These are phyloP conservation scores for Plagodis pulveraria DNA, from an alignment of 2,888 invertebrate species.

Conservation along the genomic window DNA sequence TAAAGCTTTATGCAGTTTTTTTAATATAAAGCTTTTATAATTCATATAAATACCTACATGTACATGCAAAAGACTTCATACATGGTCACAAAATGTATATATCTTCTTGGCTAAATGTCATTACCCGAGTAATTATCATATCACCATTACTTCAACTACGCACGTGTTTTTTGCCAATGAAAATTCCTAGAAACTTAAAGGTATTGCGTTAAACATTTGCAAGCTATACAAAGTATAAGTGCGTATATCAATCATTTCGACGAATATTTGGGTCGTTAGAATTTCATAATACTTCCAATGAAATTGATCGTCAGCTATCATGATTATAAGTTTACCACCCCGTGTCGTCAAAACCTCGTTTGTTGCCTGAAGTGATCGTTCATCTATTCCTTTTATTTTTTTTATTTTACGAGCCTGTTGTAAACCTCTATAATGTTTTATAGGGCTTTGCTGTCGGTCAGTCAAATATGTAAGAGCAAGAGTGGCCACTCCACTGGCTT, in stretches of 20 bases:
- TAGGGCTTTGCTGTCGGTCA: conserved; percentile 35
- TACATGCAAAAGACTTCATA: neutral
- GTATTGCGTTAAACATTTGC: conserved; percentile 45
- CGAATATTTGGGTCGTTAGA: conserved; percentile 15
- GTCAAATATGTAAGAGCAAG: conserved; percentile 44
- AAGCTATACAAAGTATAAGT: conserved; percentile 10
- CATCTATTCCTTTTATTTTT: conserved; percentile 30
- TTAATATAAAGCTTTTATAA: too few relatives aligned
- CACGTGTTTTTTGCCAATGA: conserved; percentile 56
- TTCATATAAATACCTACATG: neutral
- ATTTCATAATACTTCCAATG: conserved; percentile 2
- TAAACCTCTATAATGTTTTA: conserved; percentile 31
- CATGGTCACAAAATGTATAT: neutral
- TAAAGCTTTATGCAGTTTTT: too few relatives aligned
- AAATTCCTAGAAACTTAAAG: conserved; percentile 59
- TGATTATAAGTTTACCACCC: conserved; percentile 15
- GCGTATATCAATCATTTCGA: conserved; percentile 32
- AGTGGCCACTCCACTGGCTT: conserved; percentile 47
- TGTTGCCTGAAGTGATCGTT: conserved; percentile 22
- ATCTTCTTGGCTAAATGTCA: conserved; percentile 15
- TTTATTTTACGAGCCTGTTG: conserved; percentile 34
- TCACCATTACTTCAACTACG: conserved; percentile 54
- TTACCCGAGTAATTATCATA: conserved; percentile 52
- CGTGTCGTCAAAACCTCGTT: conserved; percentile 29
- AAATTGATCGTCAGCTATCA: conserved; percentile 6